Conservation (phyloP, 1,140 invertebrate genomes). For the Danaus melanippus region DNA sequence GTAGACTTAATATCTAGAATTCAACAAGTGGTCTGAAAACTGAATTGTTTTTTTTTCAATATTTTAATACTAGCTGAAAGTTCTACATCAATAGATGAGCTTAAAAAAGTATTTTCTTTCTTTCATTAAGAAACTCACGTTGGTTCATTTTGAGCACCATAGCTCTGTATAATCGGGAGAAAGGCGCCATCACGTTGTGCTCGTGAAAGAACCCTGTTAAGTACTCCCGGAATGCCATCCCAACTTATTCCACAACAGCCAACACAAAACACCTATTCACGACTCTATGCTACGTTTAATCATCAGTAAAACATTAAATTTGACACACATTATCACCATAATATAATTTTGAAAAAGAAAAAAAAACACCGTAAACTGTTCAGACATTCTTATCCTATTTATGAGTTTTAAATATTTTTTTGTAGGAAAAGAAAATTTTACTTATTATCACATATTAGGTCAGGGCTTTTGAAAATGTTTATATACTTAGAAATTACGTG, state of each 20-base stretch:
- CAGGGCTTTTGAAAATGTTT: constrained; percentile 23
- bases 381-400: constrained; percentile 18
- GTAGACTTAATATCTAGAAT: no score
- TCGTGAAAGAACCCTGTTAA: constrained; percentile 40
- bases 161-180: constrained; percentile 58
- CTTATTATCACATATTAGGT: constrained; percentile 15
- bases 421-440: constrained; percentile 5
- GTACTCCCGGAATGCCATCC: constrained; percentile 49
- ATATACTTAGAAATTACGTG: constrained; percentile 38
- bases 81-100: no score
- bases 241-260: constrained; percentile 13
- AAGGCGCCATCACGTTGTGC: constrained; percentile 57
- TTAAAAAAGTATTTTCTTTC: no score
- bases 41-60: no score
- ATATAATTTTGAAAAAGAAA: constrained; percentile 25
- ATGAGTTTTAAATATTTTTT: constrained; percentile 13
- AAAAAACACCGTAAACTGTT: constrained; percentile 16
- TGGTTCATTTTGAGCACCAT: constrained; percentile 68
- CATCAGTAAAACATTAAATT: constrained; percentile 59
- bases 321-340: constrained; percentile 66
- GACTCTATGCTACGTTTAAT: constrained; percentile 32
- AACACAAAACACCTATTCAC: constrained; percentile 30
- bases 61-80: no score
- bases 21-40: no score
- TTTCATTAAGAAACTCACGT: constrained; percentile 36